Evolutionary conservation across 1,140 invertebrate genomes (phyloP).

Genomic region (Zaprionus africanus): DNA sequence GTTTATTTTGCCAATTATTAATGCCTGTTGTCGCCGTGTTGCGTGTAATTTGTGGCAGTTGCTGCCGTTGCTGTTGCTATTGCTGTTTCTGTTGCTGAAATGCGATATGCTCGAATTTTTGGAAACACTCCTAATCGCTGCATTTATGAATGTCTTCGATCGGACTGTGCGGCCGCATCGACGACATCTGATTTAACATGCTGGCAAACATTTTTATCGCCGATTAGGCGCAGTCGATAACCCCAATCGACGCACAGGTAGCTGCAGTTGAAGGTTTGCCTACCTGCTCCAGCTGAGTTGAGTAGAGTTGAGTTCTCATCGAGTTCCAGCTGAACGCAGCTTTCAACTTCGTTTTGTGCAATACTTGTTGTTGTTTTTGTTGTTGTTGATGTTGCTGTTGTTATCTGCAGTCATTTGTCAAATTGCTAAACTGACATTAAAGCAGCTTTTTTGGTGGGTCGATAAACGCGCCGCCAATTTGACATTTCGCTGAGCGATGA

Average conservation of each 20-base stretch:
- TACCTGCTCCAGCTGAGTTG: background rate
- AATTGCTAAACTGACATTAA: slow-evolving; percentile 82
- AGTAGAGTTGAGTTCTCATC: slow-evolving; percentile 29
- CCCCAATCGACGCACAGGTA: slow-evolving; percentile 24
- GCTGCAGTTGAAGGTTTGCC: too few relatives aligned
- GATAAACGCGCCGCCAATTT: slow-evolving; percentile 74
- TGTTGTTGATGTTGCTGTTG: slow-evolving; percentile 23
- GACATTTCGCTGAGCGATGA: slow-evolving; percentile 74
- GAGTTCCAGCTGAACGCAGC: slow-evolving; percentile 25
- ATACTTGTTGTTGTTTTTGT: slow-evolving; percentile 37
- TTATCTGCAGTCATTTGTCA: slow-evolving; percentile 78
- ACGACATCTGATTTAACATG: slow-evolving; percentile 73
- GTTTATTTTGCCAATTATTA: slow-evolving; percentile 78
- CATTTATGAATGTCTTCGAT: slow-evolving; percentile 70
- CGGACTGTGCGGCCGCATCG: slow-evolving; percentile 41
- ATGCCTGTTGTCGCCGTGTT: slow-evolving; percentile 72
- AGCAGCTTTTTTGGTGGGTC: slow-evolving; percentile 61
- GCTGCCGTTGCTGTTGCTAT: slow-evolving; percentile 39
- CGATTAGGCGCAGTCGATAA: slow-evolving; percentile 59
- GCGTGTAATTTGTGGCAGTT: slow-evolving; percentile 82
- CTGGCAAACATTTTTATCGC: slow-evolving; percentile 69
- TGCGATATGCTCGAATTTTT: slow-evolving; percentile 61
- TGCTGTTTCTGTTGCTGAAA: slow-evolving; percentile 44
- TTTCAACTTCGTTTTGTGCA: slow-evolving; percentile 60
- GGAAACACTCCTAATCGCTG: slow-evolving; percentile 3